A percentile compares a stretch with the other conserved stretches of the same genome.
Evolutionary conservation across 2,888 invertebrate species (phyloP).

Genomic region (Chromoteleia sp.): DNA sequence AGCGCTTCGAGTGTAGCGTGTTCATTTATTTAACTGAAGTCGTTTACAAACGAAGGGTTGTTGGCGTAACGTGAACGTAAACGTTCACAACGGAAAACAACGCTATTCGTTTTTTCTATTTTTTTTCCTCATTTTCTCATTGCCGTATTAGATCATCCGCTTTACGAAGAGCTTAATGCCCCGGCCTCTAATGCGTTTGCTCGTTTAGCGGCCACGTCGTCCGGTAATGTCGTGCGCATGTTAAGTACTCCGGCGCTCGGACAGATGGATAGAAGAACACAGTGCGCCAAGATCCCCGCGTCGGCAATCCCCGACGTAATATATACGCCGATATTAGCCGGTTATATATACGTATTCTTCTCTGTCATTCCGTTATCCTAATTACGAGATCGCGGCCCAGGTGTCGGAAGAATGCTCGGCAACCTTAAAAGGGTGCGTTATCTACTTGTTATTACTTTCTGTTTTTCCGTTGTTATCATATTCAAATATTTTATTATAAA

Average conservation of each 20-base stretch:
- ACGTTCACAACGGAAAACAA: no score
- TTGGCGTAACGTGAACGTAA: constrained; percentile 46
- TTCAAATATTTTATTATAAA: no score
- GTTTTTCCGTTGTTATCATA: no score
- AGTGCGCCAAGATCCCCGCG: constrained; percentile 18
- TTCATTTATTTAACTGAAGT: constrained; percentile 57
- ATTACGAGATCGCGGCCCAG: constrained; percentile 26
- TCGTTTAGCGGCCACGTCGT: constrained; percentile 57
- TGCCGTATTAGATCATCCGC: constrained; percentile 55
- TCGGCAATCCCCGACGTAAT: constrained; percentile 9
- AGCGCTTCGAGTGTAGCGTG: constrained; percentile 33
- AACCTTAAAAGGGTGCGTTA: constrained; percentile 4
- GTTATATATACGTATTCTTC: constrained; percentile 19
- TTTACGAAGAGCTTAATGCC: constrained; percentile 37
- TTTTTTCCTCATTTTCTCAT: constrained; percentile 34
- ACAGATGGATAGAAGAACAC: constrained; percentile 35
- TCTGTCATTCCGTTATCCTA: constrained; percentile 37
- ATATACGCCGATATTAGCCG: constrained; percentile 43
- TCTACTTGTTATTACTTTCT: no score
- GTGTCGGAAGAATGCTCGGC: constrained; percentile 10
- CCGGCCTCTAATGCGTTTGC: constrained; percentile 59
- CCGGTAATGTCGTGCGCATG: constrained; percentile 57
- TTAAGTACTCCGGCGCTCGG: constrained; percentile 45
- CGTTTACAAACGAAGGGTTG: constrained; percentile 34
- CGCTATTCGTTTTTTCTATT: constrained; percentile 17